Conservation (phyloP, 2,888 invertebrate species). For the Pasiphila rectangulata region DNA sequence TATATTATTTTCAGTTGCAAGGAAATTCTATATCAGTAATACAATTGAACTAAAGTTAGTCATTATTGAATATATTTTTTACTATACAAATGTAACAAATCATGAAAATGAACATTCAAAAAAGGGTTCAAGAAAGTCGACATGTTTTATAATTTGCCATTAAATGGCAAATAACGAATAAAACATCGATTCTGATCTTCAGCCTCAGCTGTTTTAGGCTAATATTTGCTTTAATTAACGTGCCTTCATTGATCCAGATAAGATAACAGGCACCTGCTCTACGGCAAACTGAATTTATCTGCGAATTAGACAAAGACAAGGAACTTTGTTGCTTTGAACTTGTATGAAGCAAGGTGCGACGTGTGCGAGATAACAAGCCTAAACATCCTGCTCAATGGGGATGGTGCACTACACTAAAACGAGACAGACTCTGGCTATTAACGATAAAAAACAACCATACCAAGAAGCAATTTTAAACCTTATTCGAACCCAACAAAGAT, state of each 20-base stretch:
- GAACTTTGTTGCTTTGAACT: constrained; percentile 38
- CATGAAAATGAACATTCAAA: too few species aligned
- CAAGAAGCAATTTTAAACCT: constrained; percentile 32
- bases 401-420: constrained; percentile 58
- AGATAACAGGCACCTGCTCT: constrained; percentile 62
- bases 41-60: too few species aligned
- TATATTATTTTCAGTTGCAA: too few species aligned
- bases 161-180: constrained; percentile 23
- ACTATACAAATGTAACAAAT: too few species aligned
- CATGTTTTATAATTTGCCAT: too few species aligned
- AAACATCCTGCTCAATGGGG: constrained; percentile 73
- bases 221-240: constrained; percentile 65
- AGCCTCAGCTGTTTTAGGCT: constrained; percentile 36
- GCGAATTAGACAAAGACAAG: constrained; percentile 63
- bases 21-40: too few species aligned
- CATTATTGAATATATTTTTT: too few species aligned
- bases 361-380: constrained; percentile 75
- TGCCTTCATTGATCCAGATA: constrained; percentile 63
- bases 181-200: constrained; percentile 43
- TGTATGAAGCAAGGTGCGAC: constrained; percentile 65
- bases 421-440: constrained; percentile 61
- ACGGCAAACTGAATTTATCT: constrained; percentile 63
- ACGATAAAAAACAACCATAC: constrained; percentile 56
- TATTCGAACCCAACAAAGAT: constrained; percentile 28
- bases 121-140: too few species aligned